These are phyloP conservation scores for Chymomyza caudatula DNA, from an alignment of 2,888 invertebrate species.

Conservation along the genomic window DNA sequence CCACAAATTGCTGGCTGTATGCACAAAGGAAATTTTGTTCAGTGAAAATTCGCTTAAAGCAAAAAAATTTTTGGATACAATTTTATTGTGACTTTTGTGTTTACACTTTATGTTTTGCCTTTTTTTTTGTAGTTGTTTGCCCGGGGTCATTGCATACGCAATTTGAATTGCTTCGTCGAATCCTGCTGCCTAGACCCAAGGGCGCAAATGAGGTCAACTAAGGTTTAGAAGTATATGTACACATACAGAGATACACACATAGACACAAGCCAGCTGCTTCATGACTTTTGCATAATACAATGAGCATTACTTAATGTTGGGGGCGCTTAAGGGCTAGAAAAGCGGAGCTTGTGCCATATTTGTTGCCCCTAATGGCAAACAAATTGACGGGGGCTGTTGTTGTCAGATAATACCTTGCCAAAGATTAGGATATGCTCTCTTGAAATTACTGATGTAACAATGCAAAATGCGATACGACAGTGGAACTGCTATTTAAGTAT, in stretches of 20 bases:
- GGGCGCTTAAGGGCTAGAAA: background rate
- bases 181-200: background rate
- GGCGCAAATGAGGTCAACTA: constrained; percentile 42
- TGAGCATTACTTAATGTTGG: constrained; percentile 42
- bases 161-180: background rate
- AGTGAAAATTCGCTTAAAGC: background rate
- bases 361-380: constrained; percentile 38
- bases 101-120: background rate
- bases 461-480: background rate
- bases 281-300: constrained; percentile 44
- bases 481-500: background rate
- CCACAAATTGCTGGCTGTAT: background rate
- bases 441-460: background rate
- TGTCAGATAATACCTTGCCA: background rate
- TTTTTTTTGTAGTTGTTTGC: background rate
- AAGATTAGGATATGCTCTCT: background rate
- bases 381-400: constrained; percentile 34
- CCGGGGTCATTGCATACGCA: background rate
- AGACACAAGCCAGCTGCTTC: constrained; percentile 31
- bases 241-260: background rate
- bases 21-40: background rate
- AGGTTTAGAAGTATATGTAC: constrained; percentile 34
- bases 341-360: constrained; percentile 31
- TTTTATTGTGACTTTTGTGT: background rate
- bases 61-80: background rate